A percentile compares a stretch with the other conserved stretches of the same genome.
Evolutionary conservation across 2,888 invertebrate species (phyloP).

Genomic region (Agrilus biguttatus): DNA sequence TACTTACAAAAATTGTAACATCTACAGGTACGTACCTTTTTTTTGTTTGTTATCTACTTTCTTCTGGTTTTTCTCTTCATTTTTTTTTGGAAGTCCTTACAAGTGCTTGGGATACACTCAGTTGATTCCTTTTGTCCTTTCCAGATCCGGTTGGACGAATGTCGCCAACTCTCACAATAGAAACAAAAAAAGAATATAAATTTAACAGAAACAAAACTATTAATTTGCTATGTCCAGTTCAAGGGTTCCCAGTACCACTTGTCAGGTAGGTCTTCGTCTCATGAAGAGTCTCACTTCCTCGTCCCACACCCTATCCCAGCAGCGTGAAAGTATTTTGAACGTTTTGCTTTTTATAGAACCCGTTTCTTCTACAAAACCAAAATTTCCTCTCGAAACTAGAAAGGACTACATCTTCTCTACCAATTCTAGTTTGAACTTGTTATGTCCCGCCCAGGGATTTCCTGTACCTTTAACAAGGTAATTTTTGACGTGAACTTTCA

Average conservation of each 20-base stretch:
- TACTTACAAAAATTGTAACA: no score
- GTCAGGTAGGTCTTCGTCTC: slow-evolving; percentile 28
- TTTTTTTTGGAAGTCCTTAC: no score
- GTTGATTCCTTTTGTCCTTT: neutral
- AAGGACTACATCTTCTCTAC: slow-evolving; percentile 38
- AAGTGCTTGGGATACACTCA: no score
- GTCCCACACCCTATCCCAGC: neutral
- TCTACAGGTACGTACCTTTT: no score
- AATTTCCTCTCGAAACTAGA: slow-evolving; percentile 58
- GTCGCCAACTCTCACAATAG: slow-evolving; percentile 29
- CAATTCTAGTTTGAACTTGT: slow-evolving; percentile 36
- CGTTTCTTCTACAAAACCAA: slow-evolving; percentile 32
- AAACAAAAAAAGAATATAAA: slow-evolving; percentile 43
- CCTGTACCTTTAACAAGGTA: slow-evolving; percentile 45
- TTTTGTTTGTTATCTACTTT: no score
- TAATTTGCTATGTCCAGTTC: slow-evolving; percentile 49
- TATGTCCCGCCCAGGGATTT: slow-evolving; percentile 53
- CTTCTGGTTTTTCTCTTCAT: no score
- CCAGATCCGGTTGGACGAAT: slow-evolving; percentile 14
- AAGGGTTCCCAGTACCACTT: slow-evolving; percentile 49
- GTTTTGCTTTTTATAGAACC: slow-evolving; percentile 27
- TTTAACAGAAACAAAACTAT: slow-evolving; percentile 33
- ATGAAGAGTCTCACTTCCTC: neutral
- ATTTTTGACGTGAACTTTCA: neutral
- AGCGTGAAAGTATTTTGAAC: neutral